phyloP scores from a whole-genome alignment of 2,113 vertebrate genomes.

The Tyrannus savana region DNA sequence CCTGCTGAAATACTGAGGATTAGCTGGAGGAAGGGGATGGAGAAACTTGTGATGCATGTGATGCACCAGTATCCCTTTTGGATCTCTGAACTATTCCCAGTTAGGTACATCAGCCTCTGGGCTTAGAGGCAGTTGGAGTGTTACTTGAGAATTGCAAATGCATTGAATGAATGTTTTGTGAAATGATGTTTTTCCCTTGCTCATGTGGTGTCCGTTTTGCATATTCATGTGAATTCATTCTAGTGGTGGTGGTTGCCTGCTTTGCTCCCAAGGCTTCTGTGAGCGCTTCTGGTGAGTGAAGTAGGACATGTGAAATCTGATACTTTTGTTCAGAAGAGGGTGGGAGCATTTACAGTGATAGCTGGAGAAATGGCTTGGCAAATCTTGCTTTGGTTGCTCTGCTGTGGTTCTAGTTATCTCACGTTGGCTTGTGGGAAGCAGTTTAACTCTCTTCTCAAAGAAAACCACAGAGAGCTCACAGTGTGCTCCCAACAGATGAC shows the following conservation, averaged over 20 bases:
- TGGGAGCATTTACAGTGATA: neutral
- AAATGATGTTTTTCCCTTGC: neutral
- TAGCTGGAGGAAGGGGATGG: neutral
- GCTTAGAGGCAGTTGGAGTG: neutral
- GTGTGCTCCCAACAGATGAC: neutral
- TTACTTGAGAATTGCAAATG: neutral
- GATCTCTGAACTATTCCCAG: neutral
- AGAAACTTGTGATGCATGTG: neutral
- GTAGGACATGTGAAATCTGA: neutral
- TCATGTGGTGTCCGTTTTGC: neutral
- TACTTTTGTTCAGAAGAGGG: neutral
- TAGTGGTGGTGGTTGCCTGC: neutral
- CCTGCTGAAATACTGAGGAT: neutral
- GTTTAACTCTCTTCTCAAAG: neutral
- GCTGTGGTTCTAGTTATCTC: constrained; percentile 23
- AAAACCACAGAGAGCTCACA: neutral
- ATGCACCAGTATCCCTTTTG: neutral
- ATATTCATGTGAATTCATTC: neutral
- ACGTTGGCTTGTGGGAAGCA: constrained; percentile 32
- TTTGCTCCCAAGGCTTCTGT: neutral
- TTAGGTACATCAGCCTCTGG: neutral
- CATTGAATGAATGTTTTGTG: neutral
- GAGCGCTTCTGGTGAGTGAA: neutral
- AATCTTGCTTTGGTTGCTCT: neutral
- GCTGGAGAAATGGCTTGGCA: neutral